Evolutionary conservation across 1,140 invertebrate genomes (phyloP).

Genomic region (Paramacrobiotus metropolitanus): DNA sequence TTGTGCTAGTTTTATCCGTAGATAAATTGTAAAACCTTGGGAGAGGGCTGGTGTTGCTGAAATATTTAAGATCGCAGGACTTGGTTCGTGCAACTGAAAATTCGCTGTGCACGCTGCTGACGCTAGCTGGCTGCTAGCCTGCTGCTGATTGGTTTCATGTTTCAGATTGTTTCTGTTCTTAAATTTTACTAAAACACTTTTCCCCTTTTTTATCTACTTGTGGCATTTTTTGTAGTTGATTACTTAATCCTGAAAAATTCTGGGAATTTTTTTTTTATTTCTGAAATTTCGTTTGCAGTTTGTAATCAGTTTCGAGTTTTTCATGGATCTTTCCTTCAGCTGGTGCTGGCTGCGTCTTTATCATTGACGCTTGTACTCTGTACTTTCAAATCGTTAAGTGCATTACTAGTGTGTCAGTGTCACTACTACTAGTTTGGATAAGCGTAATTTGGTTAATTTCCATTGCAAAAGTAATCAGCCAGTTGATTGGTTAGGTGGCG

Average conservation of each 20-base stretch:
- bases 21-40: neutral
- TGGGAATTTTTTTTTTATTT: too few relatives aligned
- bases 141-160: neutral
- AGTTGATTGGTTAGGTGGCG: constrained; percentile 33
- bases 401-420: neutral
- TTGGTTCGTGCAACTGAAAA: neutral
- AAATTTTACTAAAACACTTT: too few relatives aligned
- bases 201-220: too few relatives aligned
- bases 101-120: neutral
- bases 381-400: neutral
- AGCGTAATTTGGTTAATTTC: too few relatives aligned
- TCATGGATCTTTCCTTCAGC: neutral
- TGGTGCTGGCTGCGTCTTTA: neutral
- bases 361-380: neutral
- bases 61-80: neutral
- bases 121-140: neutral
- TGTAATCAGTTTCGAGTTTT: too few relatives aligned
- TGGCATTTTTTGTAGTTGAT: too few relatives aligned
- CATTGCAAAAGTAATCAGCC: too few relatives aligned
- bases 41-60: neutral
- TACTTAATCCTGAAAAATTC: too few relatives aligned
- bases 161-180: neutral
- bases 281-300: too few relatives aligned
- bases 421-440: too few relatives aligned
- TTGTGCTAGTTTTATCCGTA: neutral